Percentiles rank a stretch among this genome's conserved stretches.
These are phyloP conservation scores for Himalopsyche anomala DNA, from an alignment of 2,888 invertebrate species.

Conservation along the genomic window DNA sequence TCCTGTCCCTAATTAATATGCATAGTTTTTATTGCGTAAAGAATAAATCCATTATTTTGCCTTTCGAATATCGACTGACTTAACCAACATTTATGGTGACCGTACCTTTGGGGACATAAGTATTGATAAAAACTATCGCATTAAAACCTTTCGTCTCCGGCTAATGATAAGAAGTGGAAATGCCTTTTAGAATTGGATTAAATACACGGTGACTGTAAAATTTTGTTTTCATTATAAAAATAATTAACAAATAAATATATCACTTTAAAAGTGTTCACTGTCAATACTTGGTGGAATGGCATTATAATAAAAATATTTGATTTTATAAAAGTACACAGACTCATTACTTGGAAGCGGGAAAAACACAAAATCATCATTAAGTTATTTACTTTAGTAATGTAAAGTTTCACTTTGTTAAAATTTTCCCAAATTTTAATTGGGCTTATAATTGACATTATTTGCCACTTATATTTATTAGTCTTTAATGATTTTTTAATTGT, in stretches of 20 bases:
- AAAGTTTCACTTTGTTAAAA: too few species aligned
- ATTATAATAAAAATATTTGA: too few species aligned
- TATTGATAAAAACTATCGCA: conserved; percentile 2
- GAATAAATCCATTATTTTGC: not conserved
- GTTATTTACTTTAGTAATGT: too few species aligned
- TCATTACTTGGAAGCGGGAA: too few species aligned
- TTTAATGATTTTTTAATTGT: too few species aligned
- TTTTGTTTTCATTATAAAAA: not conserved
- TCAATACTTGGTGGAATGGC: too few species aligned
- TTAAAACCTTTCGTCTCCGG: conserved; percentile 7
- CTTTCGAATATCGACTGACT: not conserved
- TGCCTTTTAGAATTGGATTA: not conserved
- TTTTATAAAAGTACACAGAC: too few species aligned
- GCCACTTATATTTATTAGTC: too few species aligned
- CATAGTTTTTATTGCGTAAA: not conserved
- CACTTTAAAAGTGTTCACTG: too few species aligned
- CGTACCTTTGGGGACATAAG: not conserved
- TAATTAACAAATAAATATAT: not conserved
- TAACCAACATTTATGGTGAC: conserved; percentile 9
- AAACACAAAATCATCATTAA: too few species aligned
- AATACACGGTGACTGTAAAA: not conserved
- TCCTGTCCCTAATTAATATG: conserved; percentile 1
- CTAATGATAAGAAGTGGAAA: conserved; percentile 4
- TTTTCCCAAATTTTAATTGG: too few species aligned
- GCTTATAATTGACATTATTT: too few species aligned